Base-by-base conservation (phyloP, 2,888 invertebrate species). In the Melinaea menophilus region DNA sequence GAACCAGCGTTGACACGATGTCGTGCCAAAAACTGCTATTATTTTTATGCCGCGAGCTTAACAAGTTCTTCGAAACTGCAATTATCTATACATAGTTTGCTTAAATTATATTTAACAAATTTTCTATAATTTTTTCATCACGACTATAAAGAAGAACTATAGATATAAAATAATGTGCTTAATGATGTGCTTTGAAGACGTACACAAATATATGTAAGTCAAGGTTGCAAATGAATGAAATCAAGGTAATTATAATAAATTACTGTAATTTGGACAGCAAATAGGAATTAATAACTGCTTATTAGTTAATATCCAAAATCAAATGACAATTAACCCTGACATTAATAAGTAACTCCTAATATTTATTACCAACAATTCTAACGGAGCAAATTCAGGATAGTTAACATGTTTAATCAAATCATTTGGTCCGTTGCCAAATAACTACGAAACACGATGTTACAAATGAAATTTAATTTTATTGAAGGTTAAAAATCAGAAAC, bases 11-110 rank as follows among this genome's bases (percentile, higher is more conserved):
- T 89, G 89, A 88, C 85, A 84, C 80, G 82, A 73, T 85, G 84
- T 84, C 88, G 89, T 88, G 89, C 90, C 89, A 88, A 88, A 89
- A 88, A 77, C 79, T 82, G 78, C 81, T 78, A 85, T 88, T 85
- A 88, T 87, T 85, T 88, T 87, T 85, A 82, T 81, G 83, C 81
- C 77, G 78, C 74, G 73, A 75, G 74, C 77, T 78, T 74, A 69
- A 69, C 71, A 73, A 69, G 69, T 68, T 71, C 64, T 69, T 61
- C 55, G 64, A 58, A 61, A 64, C 61, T 64, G 61, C 64, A 61
- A 58, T 51, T 54, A 55, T 37, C n/a, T 35, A 22, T 58, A 48
- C 59, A 37, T 56, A 59, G 61, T 55, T 59, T 33, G 47, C 54
- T 45, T 35, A 9, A 5, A 47, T 46, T 48, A 46, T 41, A 55